Percentiles rank a stretch among this genome's conserved stretches.
Conservation (phyloP, 2,888 invertebrate species). For the Atherix ibis region DNA sequence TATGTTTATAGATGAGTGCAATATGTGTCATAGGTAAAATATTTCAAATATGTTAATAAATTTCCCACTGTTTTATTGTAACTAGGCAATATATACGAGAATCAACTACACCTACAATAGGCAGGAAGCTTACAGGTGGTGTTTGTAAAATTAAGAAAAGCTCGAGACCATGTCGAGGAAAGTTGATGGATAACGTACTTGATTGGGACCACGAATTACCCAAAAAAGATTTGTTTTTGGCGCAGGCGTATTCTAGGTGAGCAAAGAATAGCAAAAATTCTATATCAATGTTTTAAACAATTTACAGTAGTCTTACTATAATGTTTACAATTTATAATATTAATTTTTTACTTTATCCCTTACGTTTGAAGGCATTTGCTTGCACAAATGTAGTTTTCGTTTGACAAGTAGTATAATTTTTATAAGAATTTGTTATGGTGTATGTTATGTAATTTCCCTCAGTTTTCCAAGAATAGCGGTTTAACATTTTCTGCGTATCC, state of each 20-base stretch:
- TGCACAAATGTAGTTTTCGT: no score
- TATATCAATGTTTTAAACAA: neutral
- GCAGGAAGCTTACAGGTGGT: slow-evolving; percentile 49
- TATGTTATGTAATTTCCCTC: no score
- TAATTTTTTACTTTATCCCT: neutral
- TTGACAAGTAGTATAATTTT: no score
- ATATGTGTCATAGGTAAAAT: slow-evolving; percentile 60
- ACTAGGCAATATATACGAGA: slow-evolving; percentile 63
- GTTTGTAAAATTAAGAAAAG: slow-evolving; percentile 46
- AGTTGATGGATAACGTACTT: slow-evolving; percentile 79
- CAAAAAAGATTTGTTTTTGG: slow-evolving; percentile 64
- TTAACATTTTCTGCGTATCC: no score
- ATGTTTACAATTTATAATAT: neutral
- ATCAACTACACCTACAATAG: slow-evolving; percentile 65
- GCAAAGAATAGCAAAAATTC: slow-evolving; percentile 4
- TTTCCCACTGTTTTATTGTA: neutral
- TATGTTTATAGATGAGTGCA: slow-evolving; percentile 92
- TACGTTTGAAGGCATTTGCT: no score
- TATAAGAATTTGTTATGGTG: no score
- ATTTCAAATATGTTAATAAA: neutral
- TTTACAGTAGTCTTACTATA: neutral
- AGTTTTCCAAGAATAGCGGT: no score
- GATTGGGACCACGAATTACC: slow-evolving; percentile 97
- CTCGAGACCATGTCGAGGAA: slow-evolving; percentile 74
- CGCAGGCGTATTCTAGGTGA: slow-evolving; percentile 64